These are phyloP conservation scores for Drosophila melanica DNA, from an alignment of 1,140 invertebrate genomes.

Conservation along the genomic window DNA sequence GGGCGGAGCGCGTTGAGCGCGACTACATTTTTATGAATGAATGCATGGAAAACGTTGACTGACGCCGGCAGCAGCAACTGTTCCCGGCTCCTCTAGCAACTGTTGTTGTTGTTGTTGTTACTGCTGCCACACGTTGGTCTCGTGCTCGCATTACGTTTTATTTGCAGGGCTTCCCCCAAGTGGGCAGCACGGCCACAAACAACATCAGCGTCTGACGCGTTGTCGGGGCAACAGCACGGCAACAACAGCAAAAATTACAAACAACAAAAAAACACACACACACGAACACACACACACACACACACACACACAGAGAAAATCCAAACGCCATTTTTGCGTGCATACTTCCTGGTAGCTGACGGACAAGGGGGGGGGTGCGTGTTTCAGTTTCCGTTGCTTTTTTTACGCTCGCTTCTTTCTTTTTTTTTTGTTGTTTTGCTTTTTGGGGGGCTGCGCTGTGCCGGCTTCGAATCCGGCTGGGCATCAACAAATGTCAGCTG, in stretches of 20 bases:
- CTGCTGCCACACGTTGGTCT: slow-evolving; percentile 39
- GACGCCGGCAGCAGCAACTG: slow-evolving; percentile 38
- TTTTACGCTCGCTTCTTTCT: slow-evolving; percentile 4
- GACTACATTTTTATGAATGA: slow-evolving; percentile 76
- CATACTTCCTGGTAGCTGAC: slow-evolving; percentile 15
- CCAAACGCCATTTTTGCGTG: slow-evolving; percentile 64
- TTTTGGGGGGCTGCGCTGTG: not conserved
- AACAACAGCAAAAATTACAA: slow-evolving; percentile 22
- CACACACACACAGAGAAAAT: not conserved
- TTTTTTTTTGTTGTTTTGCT: slow-evolving; percentile 35
- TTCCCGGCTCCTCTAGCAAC: slow-evolving; percentile 11
- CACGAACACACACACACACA: no score
- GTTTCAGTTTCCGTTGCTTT: slow-evolving; percentile 12
- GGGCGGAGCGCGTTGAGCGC: not conserved
- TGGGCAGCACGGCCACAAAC: slow-evolving; percentile 18
- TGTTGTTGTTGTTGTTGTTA: slow-evolving; percentile 23
- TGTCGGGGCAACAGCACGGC: slow-evolving; percentile 52
- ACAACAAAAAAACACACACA: slow-evolving; percentile 9
- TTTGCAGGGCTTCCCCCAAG: slow-evolving; percentile 50
- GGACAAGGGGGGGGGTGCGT: no score
- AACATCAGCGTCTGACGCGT: slow-evolving; percentile 41
- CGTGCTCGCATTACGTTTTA: slow-evolving; percentile 34
- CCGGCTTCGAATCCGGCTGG: not conserved
- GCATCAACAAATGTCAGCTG: slow-evolving; percentile 76
- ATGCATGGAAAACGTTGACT: slow-evolving; percentile 58